A percentile compares a stretch with the other conserved stretches of the same genome.
Conservation (phyloP, 2,113 vertebrate species). For the Catharus minimus region DNA sequence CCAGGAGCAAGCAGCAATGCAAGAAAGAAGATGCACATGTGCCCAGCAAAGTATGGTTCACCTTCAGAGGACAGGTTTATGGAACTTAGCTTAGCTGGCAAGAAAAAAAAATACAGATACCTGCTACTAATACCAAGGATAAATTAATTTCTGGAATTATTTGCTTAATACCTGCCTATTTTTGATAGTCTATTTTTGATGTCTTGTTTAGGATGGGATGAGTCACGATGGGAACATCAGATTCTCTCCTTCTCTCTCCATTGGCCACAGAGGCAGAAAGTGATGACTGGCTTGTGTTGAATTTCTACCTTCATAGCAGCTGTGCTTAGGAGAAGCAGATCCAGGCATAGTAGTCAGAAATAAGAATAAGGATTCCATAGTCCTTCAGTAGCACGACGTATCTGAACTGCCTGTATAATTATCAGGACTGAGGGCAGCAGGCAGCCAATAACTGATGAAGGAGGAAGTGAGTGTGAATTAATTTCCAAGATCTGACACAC, state of each 20-base stretch:
- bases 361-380: background rate
- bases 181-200: background rate
- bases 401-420: background rate
- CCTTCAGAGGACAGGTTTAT: background rate
- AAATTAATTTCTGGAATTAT: background rate
- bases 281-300: background rate
- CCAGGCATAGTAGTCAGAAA: background rate
- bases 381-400: background rate
- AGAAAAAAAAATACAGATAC: background rate
- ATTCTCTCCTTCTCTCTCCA: background rate
- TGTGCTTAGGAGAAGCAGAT: background rate
- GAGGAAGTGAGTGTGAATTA: constrained; percentile 3
- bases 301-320: background rate
- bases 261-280: background rate
- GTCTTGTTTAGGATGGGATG: background rate
- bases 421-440: background rate
- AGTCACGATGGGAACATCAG: background rate
- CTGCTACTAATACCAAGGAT: background rate
- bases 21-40: background rate
- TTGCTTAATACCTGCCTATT: background rate
- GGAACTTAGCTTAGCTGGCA: background rate
- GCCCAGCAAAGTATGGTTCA: background rate
- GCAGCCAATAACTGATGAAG: background rate
- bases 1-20: background rate
- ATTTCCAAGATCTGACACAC: background rate